Percentiles rank a stretch among this genome's conserved stretches.
Evolutionary conservation across 2,113 vertebrate genomes (phyloP).

Genomic region (Axis porcinus): DNA sequence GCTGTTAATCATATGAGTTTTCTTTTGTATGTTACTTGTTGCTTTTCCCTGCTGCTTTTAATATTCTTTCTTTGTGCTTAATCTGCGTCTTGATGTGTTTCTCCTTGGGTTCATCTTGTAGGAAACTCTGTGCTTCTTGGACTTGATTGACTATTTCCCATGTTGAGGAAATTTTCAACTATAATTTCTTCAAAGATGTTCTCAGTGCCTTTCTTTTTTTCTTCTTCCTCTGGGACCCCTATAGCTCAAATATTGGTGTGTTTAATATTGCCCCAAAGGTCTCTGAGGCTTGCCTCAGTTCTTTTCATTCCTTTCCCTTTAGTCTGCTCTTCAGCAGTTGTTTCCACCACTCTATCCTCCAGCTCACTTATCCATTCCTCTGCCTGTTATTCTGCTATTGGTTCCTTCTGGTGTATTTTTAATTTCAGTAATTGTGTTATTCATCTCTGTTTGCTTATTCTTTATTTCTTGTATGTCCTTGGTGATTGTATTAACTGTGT

Average conservation of each 20-base stretch:
- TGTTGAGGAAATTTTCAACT: background rate
- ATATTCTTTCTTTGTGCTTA: background rate
- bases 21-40: background rate
- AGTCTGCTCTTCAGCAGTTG: background rate
- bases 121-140: rapidly evolving
- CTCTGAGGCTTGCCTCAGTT: background rate
- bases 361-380: background rate
- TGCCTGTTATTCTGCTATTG: background rate
- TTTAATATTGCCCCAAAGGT: background rate
- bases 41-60: background rate
- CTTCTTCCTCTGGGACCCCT: background rate
- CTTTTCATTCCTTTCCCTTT: background rate
- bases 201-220: background rate
- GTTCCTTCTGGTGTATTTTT: background rate
- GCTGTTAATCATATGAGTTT: background rate
- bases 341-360: background rate
- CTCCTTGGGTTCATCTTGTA: background rate
- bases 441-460: background rate
- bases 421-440: background rate
- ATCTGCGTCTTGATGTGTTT: background rate
- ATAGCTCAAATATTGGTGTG: background rate
- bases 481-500: background rate
- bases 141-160: background rate
- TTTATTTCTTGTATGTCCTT: background rate
- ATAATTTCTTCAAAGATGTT: background rate